Base-by-base conservation (phyloP, 2,888 invertebrate species). In the Artemia sinica region DNA sequence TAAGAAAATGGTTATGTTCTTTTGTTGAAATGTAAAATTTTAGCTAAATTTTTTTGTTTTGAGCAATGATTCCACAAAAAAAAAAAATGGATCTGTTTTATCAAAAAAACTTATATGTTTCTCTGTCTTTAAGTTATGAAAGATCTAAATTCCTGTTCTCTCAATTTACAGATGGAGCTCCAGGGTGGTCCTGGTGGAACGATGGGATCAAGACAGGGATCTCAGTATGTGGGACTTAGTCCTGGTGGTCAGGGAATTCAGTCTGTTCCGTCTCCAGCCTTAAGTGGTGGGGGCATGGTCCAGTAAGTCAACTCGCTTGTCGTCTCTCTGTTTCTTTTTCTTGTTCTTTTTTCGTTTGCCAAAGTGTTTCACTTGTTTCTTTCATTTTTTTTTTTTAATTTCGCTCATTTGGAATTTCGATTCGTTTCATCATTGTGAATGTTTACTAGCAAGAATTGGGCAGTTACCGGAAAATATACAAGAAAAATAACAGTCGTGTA, bases 51-150 rank as follows among this genome's bases (percentile, higher is more conserved):
- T 41, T 41, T 41, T 41, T 3, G 41, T 3, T 41, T 41, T 41
- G 41, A 41, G 41, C 41, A 41, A 41, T 41, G 2, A 6, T 41
- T 41, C 41, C 41, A 18, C 18, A 41, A 65, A 65, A 65, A 18
- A 41, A 65, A 65, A 65, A 18, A 9, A 28, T 9, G 79, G 81
- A 50, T 82, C 79, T 70, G 80, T 81, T n/a, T 83, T 82, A 68
- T 84, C 84, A 72, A 79, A 82, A 41, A 82, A 82, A 67, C 63
- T 69, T 48, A 69, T 41, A 51, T 66, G 12, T 65, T 67, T 28
- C 12, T 58, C 58, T 66, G 12, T 69, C 49, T 7, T 67, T 28
- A 67, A n/a, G 1, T 52, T 58, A 66, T 41, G 50, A 68, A 41
- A 41, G 4, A 6, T 41, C 41, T 41, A 41, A 41, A 41, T 41